phyloP scores from a whole-genome alignment of 2,888 invertebrate genomes.

The Cheilosia impressa region DNA sequence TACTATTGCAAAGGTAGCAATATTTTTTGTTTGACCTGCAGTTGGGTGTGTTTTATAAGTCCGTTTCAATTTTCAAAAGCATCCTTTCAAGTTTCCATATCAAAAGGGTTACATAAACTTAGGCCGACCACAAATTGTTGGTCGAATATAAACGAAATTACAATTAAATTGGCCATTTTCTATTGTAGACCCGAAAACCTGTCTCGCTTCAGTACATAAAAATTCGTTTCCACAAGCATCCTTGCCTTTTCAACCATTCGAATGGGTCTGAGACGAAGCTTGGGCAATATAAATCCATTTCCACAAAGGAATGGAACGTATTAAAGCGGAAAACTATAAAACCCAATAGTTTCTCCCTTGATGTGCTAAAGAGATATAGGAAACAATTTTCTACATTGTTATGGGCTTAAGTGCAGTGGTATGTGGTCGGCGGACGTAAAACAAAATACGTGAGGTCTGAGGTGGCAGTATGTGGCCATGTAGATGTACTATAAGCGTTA shows the following conservation, averaged over 20 bases:
- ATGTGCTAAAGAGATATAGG: conserved; percentile 73
- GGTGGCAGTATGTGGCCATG: too few species aligned
- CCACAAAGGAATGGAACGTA: conserved; percentile 48
- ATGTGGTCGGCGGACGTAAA: conserved; percentile 55
- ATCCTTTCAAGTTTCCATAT: conserved; percentile 51
- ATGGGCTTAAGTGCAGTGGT: conserved; percentile 69
- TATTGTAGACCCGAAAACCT: conserved; percentile 47
- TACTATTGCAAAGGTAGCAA: neutral
- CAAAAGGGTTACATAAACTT: conserved; percentile 6
- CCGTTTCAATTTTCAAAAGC: conserved; percentile 40
- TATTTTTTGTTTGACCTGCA: too few species aligned
- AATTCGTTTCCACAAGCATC: conserved; percentile 57
- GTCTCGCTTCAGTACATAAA: conserved; percentile 58
- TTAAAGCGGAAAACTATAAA: conserved; percentile 75
- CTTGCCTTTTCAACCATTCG: conserved; percentile 55
- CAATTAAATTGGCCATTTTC: conserved; percentile 71
- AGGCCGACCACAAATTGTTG: conserved; percentile 54
- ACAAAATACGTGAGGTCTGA: conserved; percentile 5
- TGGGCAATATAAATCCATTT: conserved; percentile 69
- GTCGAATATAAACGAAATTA: conserved; percentile 58
- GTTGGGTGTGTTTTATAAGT: too few species aligned
- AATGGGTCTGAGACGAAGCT: conserved; percentile 36
- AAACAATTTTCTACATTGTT: conserved; percentile 74
- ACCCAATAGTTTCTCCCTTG: conserved; percentile 71
- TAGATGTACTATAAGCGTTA: too few species aligned